Percentiles rank a stretch among this genome's conserved stretches.
phyloP scores from a whole-genome alignment of 2,888 invertebrate genomes.

The Cephus runcator region DNA sequence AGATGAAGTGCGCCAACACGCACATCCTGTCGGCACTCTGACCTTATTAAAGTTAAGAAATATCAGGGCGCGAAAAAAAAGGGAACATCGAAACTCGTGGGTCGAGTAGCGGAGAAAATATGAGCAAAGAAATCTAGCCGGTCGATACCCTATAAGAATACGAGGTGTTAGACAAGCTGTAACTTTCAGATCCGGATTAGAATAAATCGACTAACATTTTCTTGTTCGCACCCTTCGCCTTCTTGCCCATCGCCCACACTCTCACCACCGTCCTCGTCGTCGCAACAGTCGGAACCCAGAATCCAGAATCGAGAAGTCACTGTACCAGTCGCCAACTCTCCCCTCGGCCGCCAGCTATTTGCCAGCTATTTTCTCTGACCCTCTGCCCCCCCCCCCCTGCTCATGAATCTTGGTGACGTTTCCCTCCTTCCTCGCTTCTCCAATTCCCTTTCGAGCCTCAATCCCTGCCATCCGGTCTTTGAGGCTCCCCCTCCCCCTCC shows the following conservation, averaged over 20 bases:
- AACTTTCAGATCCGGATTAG: constrained; percentile 62
- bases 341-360: constrained; percentile 1
- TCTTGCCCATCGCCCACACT: constrained; percentile 23
- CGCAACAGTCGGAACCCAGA: too few relatives aligned
- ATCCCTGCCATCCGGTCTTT: constrained; percentile 1
- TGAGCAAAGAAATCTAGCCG: too few relatives aligned
- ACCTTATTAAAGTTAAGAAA: too few relatives aligned
- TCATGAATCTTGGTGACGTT: background rate
- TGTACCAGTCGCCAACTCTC: constrained; percentile 16
- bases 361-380: too few relatives aligned
- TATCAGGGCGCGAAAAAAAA: too few relatives aligned
- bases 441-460: constrained; percentile 13
- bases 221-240: constrained; percentile 18
- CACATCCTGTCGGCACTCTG: background rate
- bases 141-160: constrained; percentile 16
- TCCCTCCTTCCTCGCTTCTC: constrained; percentile 10
- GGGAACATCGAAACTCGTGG: too few relatives aligned
- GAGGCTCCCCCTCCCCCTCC: background rate
- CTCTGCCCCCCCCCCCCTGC: too few relatives aligned
- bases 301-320: too few relatives aligned
- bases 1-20: background rate
- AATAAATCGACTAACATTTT: constrained; percentile 55
- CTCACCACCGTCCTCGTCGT: constrained; percentile 24
- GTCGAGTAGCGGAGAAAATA: too few relatives aligned
- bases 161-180: constrained; percentile 63